Base-by-base conservation (phyloP, 2,113 vertebrate genomes). In the Pionites leucogaster region DNA sequence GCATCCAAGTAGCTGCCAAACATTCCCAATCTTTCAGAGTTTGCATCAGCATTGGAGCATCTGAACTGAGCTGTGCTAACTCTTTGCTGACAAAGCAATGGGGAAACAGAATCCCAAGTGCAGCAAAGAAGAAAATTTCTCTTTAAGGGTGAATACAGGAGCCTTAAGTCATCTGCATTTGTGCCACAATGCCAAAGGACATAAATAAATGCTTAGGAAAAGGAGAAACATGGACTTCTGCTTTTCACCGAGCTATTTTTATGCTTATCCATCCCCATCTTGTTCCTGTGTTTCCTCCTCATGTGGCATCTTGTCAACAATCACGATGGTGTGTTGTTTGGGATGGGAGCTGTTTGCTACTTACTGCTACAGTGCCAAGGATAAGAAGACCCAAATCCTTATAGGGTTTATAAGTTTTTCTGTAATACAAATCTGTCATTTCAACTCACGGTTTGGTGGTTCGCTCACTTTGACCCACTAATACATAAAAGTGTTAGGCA, bases 11-110 rank as follows among this genome's bases (percentile, higher is more conserved):
- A 72, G 35, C 69, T 68, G 80, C 84, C 41, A 52, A 46, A 70
- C 17, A 13, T 62, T 84, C n/a, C 55, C 6, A 13, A 22, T 14
- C 39, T 76, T 29, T 65, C 22, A 31, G 91, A 93, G 76, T 90
- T 95, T 97, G 50, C 87, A 81, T 97, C 96, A 96, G 69, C 46
- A 14, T 88, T 53, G 82, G 59, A 69, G 37, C 64, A 60, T 82
- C 80, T 3, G 8, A 60, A 81, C 76, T 95, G 37, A 90, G 35
- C 70, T 78, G 17, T 81, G 76, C 78, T 88, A 46, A 80, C 87
- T 65, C 93, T 92, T 57, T 84, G 77, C 80, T 60, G 71, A 63
- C 24, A 74, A 93, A 71, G 50, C 37, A 63, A 3, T 46, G 64
- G 42, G 76, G 60, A 83, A 88, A 28, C 22, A 77, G 65, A 87